phyloP scores from a whole-genome alignment of 2,888 invertebrate genomes.

The Rhamphomyia laevipes region DNA sequence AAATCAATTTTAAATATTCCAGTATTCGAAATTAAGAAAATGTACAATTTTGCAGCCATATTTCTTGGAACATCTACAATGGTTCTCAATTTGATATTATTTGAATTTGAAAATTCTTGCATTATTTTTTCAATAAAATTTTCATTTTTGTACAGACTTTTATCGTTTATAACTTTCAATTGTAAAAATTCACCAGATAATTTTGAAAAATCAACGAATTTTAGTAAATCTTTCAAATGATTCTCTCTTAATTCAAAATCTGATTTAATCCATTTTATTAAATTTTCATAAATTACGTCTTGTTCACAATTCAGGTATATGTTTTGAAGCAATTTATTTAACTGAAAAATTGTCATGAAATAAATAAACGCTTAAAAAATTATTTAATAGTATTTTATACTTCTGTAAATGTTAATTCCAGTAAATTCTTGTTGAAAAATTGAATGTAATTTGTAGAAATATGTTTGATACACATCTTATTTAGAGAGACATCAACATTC shows the following conservation, averaged over 20 bases:
- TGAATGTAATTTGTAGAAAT: neutral
- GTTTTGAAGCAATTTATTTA: neutral
- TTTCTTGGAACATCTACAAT: too few relatives aligned
- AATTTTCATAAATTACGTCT: neutral
- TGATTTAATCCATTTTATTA: neutral
- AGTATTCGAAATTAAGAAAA: too few relatives aligned
- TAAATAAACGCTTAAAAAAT: neutral
- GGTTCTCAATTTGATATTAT: too few relatives aligned
- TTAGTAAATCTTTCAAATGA: neutral
- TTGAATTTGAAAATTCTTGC: too few relatives aligned
- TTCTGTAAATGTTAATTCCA: neutral
- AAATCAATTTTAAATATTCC: too few relatives aligned
- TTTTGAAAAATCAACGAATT: neutral
- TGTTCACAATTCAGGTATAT: neutral
- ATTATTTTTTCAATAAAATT: neutral
- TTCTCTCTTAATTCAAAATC: neutral
- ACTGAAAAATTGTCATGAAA: too few relatives aligned
- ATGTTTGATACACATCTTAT: neutral
- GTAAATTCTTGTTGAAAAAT: neutral
- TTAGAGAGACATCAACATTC: neutral
- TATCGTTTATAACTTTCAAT: neutral
- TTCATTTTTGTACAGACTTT: neutral
- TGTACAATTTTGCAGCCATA: too few relatives aligned
- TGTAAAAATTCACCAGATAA: neutral
- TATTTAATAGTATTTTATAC: neutral